Percentiles rank a stretch among this genome's conserved stretches.
Conservation (phyloP, 2,888 invertebrate species). For the Leptodirus hochenwartii region DNA sequence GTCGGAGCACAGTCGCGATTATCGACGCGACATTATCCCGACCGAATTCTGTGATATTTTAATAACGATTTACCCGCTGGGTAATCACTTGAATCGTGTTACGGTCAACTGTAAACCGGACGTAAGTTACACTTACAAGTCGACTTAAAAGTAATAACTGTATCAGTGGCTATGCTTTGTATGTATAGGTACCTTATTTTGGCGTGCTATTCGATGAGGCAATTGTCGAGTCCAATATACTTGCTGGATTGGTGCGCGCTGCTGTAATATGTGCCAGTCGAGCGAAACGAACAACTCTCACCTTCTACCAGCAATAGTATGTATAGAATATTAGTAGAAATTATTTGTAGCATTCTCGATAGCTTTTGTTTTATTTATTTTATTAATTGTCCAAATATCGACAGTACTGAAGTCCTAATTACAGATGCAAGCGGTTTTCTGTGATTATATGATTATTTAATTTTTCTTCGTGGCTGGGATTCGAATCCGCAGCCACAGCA, state of each 20-base stretch:
- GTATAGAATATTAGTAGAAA: conserved; percentile 22
- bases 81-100: conserved; percentile 69
- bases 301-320: conserved; percentile 82
- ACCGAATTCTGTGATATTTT: conserved; percentile 99
- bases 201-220: conserved; percentile 93
- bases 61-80: conserved; percentile 87
- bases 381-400: not conserved
- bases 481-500: too few species aligned
- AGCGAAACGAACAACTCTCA: conserved; percentile 74
- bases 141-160: conserved; percentile 4
- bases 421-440: not conserved
- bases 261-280: conserved; percentile 87
- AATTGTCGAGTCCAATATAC: conserved; percentile 47
- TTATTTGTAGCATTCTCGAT: conserved; percentile 6
- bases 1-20: conserved; percentile 94
- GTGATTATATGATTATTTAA: too few species aligned
- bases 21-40: conserved; percentile 90
- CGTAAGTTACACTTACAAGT: conserved; percentile 32
- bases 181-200: conserved; percentile 62
- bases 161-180: not conserved
- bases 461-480: too few species aligned
- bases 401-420: conserved; percentile 1
- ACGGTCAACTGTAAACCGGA: conserved; percentile 77
- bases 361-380: not conserved
- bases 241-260: conserved; percentile 74